Base-by-base conservation (phyloP, 2,797 vertebrate species). In the Fratercula arctica region DNA sequence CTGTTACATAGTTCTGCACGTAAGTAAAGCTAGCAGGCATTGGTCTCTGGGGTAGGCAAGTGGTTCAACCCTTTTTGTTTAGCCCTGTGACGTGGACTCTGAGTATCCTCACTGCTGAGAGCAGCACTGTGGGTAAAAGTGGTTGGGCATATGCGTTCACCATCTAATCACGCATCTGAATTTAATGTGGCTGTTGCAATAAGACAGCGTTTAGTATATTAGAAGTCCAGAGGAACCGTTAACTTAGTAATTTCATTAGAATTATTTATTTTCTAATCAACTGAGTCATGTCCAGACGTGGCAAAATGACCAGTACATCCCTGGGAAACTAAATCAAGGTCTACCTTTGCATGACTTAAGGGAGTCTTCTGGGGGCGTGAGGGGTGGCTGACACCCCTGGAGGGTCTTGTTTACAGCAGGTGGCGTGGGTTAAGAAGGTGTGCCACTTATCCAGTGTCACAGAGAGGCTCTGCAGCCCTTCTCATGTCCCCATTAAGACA, bases 1-100 rank as follows among this genome's bases (percentile, higher is more conserved):
- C 96, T 99, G 99, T 92, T 99, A 99, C 96, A 97, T 99, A 68
- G 87, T 99, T 93, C 96, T 99, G 75, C 89, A 98, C 16, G 99
- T 99, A 96, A 99, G 99, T 99, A 90, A 67, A 19, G 29, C 12
- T 5, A 23, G 2, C 5, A 43, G 28, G 26, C 4, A 0, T 6
- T 14, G 28, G 5, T 33, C n/a, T 73, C 33, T 80, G 66, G 54
- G 31, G 43, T 3, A 57, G 43, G 28, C 17, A 77, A 1, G 20
- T 53, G 45, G 15, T 72, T 74, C 54, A 39, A 1, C 16, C 2
- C 21, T 26, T 66, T 79, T 45, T 45, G 4, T 57, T 72, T 51
- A 51, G 63, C 41, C 68, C 53, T 73, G 53, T 79, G 53, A 4
- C 24, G 63, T 45, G 37, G 45, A 10, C 69, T 16, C 19, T 54